These are phyloP conservation scores for Plusia festucae DNA, from an alignment of 2,888 invertebrate genomes.

Conservation along the genomic window DNA sequence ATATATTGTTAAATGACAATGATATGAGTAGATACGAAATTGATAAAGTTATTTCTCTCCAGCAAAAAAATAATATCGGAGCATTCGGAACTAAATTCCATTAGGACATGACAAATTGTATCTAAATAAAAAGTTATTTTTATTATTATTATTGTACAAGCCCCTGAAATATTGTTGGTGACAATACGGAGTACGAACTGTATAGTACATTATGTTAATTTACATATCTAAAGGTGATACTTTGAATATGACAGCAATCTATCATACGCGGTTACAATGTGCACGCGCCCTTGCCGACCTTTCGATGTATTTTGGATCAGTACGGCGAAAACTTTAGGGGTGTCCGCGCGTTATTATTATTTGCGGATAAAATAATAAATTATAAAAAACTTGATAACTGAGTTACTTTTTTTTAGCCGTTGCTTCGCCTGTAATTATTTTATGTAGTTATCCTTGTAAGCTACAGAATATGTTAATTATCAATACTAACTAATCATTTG, in stretches of 20 bases:
- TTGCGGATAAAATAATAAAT: conserved; percentile 23
- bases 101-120: conserved; percentile 49
- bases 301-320: conserved; percentile 59
- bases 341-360: conserved; percentile 45
- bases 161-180: conserved; percentile 62
- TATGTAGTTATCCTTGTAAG: neutral
- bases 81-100: conserved; percentile 12
- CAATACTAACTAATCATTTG: too few species aligned
- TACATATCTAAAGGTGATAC: conserved; percentile 80
- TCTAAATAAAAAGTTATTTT: conserved; percentile 44
- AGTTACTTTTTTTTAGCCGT: neutral
- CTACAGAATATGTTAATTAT: too few species aligned
- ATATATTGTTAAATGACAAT: conserved; percentile 37
- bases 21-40: conserved; percentile 24
- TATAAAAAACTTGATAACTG: conserved; percentile 13
- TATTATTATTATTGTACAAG: conserved; percentile 56
- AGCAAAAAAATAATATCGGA: conserved; percentile 23
- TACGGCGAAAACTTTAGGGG: conserved; percentile 43
- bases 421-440: neutral
- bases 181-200: conserved; percentile 58
- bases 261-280: conserved; percentile 81
- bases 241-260: conserved; percentile 84
- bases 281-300: conserved; percentile 75
- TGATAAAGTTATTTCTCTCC: conserved; percentile 16
- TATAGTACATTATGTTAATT: conserved; percentile 69